Percentiles rank a stretch among this genome's conserved stretches.
Evolutionary conservation across 64 coral and sea anemone species (phyloP).

Genomic region (Astreopora myriophthalma): DNA sequence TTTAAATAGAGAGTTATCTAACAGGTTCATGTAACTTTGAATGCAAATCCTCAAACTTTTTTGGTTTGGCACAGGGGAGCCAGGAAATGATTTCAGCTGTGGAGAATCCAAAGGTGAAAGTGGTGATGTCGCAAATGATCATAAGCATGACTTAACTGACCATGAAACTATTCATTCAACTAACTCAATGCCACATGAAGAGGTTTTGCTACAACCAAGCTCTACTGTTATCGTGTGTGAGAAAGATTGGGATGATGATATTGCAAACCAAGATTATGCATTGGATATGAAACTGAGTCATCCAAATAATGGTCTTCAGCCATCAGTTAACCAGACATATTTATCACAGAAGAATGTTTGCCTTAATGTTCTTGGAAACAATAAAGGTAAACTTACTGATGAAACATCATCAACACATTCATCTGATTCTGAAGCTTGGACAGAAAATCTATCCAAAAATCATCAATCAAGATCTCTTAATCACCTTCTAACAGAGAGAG

Average conservation of each 20-base stretch:
- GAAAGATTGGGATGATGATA: slow-evolving; percentile 42
- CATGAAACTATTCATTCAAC: not conserved
- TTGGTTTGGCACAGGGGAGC: no score
- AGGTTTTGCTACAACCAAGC: not conserved
- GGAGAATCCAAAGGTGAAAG: no score
- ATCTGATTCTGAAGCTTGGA: not conserved
- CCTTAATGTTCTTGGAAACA: not conserved
- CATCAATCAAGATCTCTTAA: not conserved
- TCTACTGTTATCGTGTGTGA: not conserved
- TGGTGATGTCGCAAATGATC: no score
- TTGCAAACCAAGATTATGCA: not conserved
- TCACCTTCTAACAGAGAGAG: slow-evolving; percentile 52
- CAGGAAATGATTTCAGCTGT: no score
- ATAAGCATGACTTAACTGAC: not conserved
- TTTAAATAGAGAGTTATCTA: no score
- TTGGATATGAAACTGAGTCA: not conserved
- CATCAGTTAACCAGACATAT: not conserved
- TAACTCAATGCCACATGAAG: not conserved
- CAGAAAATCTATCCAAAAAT: not conserved
- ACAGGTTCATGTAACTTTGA: no score
- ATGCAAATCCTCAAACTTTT: not conserved
- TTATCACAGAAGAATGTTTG: not conserved
- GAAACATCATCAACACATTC: slow-evolving; percentile 27
- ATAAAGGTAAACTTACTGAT: not conserved
- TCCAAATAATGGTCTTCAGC: not conserved